Conservation (phyloP, 2,888 invertebrate genomes). For the Lapara coniferarum region DNA sequence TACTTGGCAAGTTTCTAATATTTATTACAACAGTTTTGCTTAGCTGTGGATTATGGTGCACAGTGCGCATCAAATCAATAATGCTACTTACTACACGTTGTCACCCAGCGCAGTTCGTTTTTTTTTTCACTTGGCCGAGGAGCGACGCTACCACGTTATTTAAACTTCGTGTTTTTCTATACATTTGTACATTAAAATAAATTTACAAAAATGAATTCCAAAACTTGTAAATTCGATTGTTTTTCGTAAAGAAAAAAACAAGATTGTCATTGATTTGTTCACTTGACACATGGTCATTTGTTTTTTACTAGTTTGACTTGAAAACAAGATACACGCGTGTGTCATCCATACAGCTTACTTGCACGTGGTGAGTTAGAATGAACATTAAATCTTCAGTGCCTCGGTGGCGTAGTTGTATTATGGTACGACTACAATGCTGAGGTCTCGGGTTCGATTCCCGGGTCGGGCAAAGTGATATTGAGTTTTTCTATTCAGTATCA, state of each 20-base stretch:
- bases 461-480: too few species aligned
- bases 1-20: neutral
- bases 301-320: neutral
- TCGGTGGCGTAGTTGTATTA: too few species aligned
- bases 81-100: neutral
- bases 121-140: slow-evolving; percentile 25
- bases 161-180: slow-evolving; percentile 14
- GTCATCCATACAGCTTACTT: too few species aligned
- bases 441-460: too few species aligned
- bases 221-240: slow-evolving; percentile 6
- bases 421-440: too few species aligned
- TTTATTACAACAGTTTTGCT: neutral
- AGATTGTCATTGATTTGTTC: neutral
- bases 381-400: too few species aligned
- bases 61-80: neutral
- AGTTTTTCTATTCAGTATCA: too few species aligned
- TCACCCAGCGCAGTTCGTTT: slow-evolving; percentile 13
- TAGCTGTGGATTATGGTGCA: neutral
- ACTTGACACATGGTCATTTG: slow-evolving; percentile 3
- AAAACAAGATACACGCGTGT: neutral
- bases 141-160: slow-evolving; percentile 18
- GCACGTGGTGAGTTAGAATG: too few species aligned
- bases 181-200: slow-evolving; percentile 24
- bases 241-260: slow-evolving; percentile 1
- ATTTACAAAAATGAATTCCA: slow-evolving; percentile 22